phyloP scores from a whole-genome alignment of 2,888 invertebrate genomes.

The Pomacea canaliculata region DNA sequence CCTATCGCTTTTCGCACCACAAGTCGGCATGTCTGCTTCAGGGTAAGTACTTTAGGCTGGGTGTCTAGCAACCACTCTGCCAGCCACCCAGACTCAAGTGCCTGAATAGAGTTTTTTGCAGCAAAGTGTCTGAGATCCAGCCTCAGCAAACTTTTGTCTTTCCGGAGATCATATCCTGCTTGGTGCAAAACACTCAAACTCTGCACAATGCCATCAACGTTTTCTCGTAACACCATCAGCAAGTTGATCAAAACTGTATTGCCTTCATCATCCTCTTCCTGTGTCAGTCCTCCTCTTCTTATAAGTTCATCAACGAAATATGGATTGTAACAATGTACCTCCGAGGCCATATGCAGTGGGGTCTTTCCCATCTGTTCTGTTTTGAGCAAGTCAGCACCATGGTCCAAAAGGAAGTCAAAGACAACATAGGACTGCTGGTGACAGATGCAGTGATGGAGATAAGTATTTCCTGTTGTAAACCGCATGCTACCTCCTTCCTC shows the following conservation, averaged over 20 bases:
- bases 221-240: background rate
- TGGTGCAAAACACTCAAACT: background rate
- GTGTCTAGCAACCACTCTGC: background rate
- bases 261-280: background rate
- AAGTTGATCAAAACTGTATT: background rate
- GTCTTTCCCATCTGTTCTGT: background rate
- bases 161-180: background rate
- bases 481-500: background rate
- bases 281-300: background rate
- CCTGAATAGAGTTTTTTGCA: background rate
- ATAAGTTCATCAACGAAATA: background rate
- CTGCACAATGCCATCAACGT: background rate
- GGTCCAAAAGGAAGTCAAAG: slow-evolving; percentile 1
- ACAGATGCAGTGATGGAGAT: slow-evolving; percentile 4
- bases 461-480: background rate
- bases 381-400: background rate
- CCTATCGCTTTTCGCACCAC: background rate
- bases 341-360: background rate
- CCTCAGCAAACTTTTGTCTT: background rate
- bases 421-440: background rate
- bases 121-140: background rate
- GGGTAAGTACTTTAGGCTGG: background rate
- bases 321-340: background rate
- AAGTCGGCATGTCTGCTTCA: background rate
- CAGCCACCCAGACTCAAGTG: background rate